Percentiles rank a stretch among this genome's conserved stretches.
Conservation (phyloP, 1,140 invertebrate species). For the Neodiprion virginianus region DNA sequence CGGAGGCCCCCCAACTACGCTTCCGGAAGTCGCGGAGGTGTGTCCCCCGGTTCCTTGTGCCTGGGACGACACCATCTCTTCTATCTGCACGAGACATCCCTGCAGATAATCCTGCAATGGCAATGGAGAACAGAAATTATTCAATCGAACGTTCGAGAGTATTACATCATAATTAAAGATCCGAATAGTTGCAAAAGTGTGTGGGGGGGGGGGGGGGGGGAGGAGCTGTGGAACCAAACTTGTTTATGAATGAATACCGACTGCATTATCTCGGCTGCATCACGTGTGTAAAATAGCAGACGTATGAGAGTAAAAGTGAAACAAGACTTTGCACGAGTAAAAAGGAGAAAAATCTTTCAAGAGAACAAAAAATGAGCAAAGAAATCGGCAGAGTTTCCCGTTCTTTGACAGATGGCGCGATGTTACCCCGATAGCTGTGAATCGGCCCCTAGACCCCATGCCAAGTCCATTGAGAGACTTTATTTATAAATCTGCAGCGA, state of each 20-base stretch:
- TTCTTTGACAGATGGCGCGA: slow-evolving; percentile 27
- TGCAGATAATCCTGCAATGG: slow-evolving; percentile 73
- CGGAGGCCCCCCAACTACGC: slow-evolving; percentile 28
- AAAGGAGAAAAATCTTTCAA: neutral
- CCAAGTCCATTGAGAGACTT: slow-evolving; percentile 32
- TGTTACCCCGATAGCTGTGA: slow-evolving; percentile 18
- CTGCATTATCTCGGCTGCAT: too few relatives aligned
- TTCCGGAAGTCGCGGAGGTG: slow-evolving; percentile 39
- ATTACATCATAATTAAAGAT: neutral
- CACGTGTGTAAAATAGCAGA: too few relatives aligned
- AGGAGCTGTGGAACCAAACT: too few relatives aligned
- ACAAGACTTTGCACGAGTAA: neutral
- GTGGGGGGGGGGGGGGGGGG: too few relatives aligned
- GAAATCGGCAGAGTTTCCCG: slow-evolving; percentile 32
- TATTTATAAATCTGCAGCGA: neutral
- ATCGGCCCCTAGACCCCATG: slow-evolving; percentile 29
- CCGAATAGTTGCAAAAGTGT: too few relatives aligned
- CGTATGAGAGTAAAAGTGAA: too few relatives aligned
- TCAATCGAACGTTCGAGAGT: slow-evolving; percentile 5
- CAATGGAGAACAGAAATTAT: slow-evolving; percentile 30
- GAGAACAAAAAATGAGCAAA: slow-evolving; percentile 28
- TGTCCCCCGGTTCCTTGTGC: slow-evolving; percentile 39
- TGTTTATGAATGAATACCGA: too few relatives aligned
- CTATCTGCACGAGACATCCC: slow-evolving; percentile 76
- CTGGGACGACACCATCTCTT: slow-evolving; percentile 71